Percentiles rank a stretch among this genome's conserved stretches.
These are phyloP conservation scores for Plusia festucae DNA, from an alignment of 2,888 invertebrate species.

Conservation along the genomic window DNA sequence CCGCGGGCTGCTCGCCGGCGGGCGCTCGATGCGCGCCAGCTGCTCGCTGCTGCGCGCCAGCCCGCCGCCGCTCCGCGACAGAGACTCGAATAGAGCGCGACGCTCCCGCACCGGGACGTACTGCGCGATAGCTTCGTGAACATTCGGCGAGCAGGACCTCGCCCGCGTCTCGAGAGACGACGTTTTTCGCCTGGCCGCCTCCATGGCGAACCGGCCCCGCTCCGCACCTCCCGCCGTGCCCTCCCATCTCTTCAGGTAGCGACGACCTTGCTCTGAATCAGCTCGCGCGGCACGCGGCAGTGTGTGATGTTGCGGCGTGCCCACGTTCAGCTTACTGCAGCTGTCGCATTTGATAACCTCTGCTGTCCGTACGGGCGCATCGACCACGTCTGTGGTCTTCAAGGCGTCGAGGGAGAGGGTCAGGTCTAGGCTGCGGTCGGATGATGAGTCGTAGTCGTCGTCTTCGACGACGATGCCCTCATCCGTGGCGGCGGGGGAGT, in stretches of 20 bases:
- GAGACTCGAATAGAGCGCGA: constrained; percentile 91
- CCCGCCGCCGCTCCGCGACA: constrained; percentile 90
- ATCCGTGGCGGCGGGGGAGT: constrained; percentile 86
- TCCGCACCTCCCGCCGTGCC: constrained; percentile 81
- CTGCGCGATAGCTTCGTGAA: constrained; percentile 86
- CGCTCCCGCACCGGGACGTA: constrained; percentile 93
- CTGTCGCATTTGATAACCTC: constrained; percentile 85
- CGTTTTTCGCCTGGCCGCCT: constrained; percentile 84
- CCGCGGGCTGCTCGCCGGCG: constrained; percentile 82
- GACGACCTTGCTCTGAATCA: constrained; percentile 81
- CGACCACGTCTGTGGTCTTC: constrained; percentile 81
- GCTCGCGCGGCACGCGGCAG: constrained; percentile 82
- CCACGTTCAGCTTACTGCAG: constrained; percentile 81
- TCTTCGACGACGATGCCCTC: constrained; percentile 88
- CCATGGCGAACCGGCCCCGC: constrained; percentile 80
- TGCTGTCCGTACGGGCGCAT: constrained; percentile 81
- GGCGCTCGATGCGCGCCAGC: constrained; percentile 67
- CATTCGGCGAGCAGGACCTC: constrained; percentile 85
- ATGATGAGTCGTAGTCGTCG: constrained; percentile 89
- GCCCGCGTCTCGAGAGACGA: constrained; percentile 81
- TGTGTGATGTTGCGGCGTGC: constrained; percentile 78
- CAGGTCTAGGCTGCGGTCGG: constrained; percentile 88
- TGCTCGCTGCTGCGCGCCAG: constrained; percentile 91
- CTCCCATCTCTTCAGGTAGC: constrained; percentile 85
- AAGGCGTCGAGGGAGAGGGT: constrained; percentile 87